Conservation (phyloP, 2,113 vertebrate genomes). For the Ptyas mucosa region DNA sequence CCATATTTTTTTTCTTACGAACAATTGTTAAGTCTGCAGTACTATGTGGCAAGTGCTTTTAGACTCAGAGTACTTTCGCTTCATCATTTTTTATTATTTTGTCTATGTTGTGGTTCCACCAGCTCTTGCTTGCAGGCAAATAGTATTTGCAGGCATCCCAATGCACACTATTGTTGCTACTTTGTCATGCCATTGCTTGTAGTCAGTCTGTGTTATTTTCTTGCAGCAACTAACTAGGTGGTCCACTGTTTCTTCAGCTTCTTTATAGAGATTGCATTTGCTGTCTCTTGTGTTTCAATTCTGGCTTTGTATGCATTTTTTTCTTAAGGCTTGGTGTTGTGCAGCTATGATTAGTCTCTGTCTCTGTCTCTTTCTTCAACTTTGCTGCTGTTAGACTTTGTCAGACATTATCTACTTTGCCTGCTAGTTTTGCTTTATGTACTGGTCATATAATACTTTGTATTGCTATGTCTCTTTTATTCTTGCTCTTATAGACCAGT, state of each 20-base stretch:
- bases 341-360: neutral
- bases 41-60: neutral
- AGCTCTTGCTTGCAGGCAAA: neutral
- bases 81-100: neutral
- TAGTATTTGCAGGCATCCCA: neutral
- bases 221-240: neutral
- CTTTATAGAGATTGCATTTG: neutral
- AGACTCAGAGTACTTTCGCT: neutral
- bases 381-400: neutral
- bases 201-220: neutral
- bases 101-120: neutral
- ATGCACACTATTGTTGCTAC: neutral
- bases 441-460: neutral
- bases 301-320: neutral
- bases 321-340: neutral
- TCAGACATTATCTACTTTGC: neutral
- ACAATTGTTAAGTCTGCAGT: neutral
- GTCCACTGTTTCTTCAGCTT: neutral
- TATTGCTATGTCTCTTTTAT: neutral
- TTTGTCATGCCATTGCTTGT: neutral
- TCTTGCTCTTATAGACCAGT: neutral
- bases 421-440: neutral
- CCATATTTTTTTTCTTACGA: neutral
- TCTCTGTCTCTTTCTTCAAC: neutral
- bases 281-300: neutral